Conservation (phyloP, 2,113 vertebrate genomes). For the Redunca redunca region DNA sequence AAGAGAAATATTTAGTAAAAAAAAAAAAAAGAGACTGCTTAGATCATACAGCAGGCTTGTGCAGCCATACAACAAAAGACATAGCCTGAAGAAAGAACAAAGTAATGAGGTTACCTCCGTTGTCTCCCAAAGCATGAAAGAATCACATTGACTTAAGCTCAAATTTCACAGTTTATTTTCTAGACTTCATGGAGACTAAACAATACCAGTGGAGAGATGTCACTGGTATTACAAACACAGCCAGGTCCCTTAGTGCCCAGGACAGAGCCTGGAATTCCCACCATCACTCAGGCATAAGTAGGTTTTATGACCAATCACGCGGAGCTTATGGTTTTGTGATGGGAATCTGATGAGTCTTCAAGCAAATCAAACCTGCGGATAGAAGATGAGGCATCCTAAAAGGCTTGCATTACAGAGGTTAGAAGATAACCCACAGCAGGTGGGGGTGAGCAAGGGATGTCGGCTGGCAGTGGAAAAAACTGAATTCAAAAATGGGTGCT, state of each 20-base stretch:
- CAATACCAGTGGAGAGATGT: neutral
- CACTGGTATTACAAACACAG: neutral
- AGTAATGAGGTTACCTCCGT: conserved; percentile 82
- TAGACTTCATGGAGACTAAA: neutral
- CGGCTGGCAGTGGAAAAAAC: neutral
- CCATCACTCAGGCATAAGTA: neutral
- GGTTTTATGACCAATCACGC: neutral
- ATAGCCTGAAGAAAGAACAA: conserved; percentile 85
- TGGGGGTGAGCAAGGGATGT: rapidly evolving
- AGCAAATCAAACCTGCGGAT: neutral
- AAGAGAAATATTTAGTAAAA: conserved; percentile 86
- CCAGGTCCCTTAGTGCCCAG: neutral
- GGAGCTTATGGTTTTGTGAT: neutral
- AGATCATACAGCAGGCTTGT: conserved; percentile 86
- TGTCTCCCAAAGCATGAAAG: conserved; percentile 78
- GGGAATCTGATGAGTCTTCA: neutral
- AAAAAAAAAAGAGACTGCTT: conserved; percentile 78
- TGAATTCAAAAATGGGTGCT: neutral
- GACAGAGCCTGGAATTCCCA: neutral
- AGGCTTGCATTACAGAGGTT: neutral
- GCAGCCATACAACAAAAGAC: conserved; percentile 88
- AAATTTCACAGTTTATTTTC: conserved; percentile 76
- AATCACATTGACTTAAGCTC: conserved; percentile 89
- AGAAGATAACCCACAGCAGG: neutral
- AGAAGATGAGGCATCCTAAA: neutral